A percentile compares a stretch with the other conserved stretches of the same genome.
Conservation (phyloP, 2,888 invertebrate genomes). For the Limnephilus auricula region DNA sequence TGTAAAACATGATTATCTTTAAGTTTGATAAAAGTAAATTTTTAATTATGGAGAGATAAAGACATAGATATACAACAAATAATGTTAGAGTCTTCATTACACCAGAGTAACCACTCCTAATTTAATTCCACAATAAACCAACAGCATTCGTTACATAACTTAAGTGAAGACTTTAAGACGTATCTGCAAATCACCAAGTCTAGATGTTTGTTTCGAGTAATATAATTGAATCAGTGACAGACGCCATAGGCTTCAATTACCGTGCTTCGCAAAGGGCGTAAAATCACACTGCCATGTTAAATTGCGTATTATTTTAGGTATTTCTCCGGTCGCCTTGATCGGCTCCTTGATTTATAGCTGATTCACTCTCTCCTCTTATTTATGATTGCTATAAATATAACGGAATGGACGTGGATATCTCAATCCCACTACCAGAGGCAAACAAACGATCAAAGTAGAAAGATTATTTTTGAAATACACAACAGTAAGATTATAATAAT, state of each 20-base stretch:
- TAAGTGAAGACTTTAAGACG: too few relatives aligned
- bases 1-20: too few relatives aligned
- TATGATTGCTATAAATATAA: constrained; percentile 56
- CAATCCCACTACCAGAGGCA: constrained; percentile 28
- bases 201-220: neutral
- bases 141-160: too few relatives aligned
- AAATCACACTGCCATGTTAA: neutral
- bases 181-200: neutral
- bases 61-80: too few relatives aligned
- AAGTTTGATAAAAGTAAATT: too few relatives aligned
- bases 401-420: constrained; percentile 58
- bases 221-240: neutral
- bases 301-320: constrained; percentile 33
- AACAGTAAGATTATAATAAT: too few relatives aligned
- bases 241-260: neutral
- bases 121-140: too few relatives aligned
- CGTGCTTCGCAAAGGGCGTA: constrained; percentile 5
- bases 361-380: constrained; percentile 39
- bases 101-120: too few relatives aligned
- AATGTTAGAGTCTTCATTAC: too few relatives aligned
- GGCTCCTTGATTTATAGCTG: constrained; percentile 43
- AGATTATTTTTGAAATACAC: neutral
- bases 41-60: too few relatives aligned
- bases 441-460: neutral
- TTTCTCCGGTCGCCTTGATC: constrained; percentile 9